Percentiles rank a stretch among this genome's conserved stretches.
These are phyloP conservation scores for Thryonomys swinderianus DNA, from an alignment of 2,113 vertebrate genomes.

Conservation along the genomic window DNA sequence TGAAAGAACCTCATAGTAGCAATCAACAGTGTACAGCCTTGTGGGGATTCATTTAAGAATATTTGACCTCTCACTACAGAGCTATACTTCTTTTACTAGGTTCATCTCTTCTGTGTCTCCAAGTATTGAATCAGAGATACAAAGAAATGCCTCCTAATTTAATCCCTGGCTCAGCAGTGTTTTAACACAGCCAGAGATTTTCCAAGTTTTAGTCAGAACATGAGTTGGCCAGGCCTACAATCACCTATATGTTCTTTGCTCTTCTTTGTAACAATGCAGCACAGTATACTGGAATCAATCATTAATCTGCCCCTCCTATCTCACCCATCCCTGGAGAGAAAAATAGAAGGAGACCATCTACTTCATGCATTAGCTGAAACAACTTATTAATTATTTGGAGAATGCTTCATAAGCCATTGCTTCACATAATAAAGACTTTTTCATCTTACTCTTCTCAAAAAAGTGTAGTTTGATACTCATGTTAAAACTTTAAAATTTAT, in stretches of 20 bases:
- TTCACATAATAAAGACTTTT: neutral
- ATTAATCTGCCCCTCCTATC: neutral
- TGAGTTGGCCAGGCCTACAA: neutral
- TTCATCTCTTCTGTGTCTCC: slow-evolving; percentile 10
- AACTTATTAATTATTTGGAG: neutral
- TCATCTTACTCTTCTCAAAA: neutral
- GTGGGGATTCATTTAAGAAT: neutral
- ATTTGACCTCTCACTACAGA: neutral
- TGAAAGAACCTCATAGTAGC: slow-evolving; percentile 14
- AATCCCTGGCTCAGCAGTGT: neutral
- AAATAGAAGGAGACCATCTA: neutral
- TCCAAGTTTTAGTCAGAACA: neutral
- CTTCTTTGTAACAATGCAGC: neutral
- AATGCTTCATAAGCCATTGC: neutral
- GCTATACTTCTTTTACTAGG: neutral
- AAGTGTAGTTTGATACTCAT: neutral
- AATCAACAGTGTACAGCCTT: neutral
- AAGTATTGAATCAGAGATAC: slow-evolving; percentile 35
- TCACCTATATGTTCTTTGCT: neutral
- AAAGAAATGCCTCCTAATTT: slow-evolving; percentile 3
- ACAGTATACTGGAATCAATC: neutral
- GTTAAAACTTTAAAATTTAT: neutral
- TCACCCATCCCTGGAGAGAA: neutral
- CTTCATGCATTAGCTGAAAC: neutral
- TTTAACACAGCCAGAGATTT: slow-evolving; percentile 37